These are phyloP conservation scores for Polymixis flavicincta DNA, from an alignment of 2,888 invertebrate species.

Conservation along the genomic window DNA sequence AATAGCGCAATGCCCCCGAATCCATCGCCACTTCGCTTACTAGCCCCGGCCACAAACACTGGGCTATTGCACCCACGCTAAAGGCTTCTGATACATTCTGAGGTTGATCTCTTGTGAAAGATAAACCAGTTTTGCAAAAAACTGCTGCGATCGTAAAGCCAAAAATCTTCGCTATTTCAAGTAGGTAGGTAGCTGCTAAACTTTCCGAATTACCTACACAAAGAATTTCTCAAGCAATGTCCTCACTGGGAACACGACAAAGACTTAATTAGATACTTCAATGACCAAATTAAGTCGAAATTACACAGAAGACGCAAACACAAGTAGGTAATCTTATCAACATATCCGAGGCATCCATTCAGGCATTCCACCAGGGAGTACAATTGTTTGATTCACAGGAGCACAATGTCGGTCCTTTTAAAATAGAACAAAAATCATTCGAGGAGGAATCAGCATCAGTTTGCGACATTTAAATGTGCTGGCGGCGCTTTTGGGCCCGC, in stretches of 20 bases:
- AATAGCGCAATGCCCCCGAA: neutral
- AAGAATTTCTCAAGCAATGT: slow-evolving; percentile 31
- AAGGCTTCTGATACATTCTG: neutral
- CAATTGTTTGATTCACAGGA: slow-evolving; percentile 73
- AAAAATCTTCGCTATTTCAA: slow-evolving; percentile 18
- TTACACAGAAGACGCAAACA: slow-evolving; percentile 52
- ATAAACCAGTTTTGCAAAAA: slow-evolving; percentile 18
- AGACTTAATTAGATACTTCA: slow-evolving; percentile 61
- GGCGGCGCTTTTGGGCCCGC: slow-evolving; percentile 86
- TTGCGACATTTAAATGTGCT: slow-evolving; percentile 87
- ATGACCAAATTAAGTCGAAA: slow-evolving; percentile 62
- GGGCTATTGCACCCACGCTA: neutral
- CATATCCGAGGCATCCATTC: slow-evolving; percentile 67
- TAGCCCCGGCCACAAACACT: neutral
- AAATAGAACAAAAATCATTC: slow-evolving; percentile 86
- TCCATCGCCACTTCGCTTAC: neutral
- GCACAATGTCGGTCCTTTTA: slow-evolving; percentile 75
- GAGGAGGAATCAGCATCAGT: slow-evolving; percentile 76
- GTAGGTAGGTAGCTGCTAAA: neutral
- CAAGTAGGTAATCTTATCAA: slow-evolving; percentile 67
- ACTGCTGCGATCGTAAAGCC: neutral
- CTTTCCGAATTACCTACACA: slow-evolving; percentile 8
- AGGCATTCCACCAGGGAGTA: slow-evolving; percentile 66
- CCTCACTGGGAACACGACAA: slow-evolving; percentile 32
- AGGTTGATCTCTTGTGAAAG: neutral